phyloP scores from a whole-genome alignment of 2,113 vertebrate species.

The Eulacestoma nigropectus region DNA sequence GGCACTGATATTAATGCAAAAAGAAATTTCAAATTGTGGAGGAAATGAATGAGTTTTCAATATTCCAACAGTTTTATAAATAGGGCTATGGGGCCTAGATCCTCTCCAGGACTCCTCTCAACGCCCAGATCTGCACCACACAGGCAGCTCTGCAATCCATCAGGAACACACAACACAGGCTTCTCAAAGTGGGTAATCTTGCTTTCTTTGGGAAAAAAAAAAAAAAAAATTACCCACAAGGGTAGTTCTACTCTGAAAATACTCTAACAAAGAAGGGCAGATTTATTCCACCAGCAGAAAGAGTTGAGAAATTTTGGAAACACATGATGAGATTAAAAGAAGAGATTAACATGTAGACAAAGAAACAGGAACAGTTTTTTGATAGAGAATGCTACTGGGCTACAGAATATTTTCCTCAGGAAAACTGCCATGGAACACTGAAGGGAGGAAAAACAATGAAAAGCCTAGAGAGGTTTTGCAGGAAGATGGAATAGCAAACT shows the following conservation, averaged over 20 bases:
- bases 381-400: background rate
- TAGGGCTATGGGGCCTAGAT: background rate
- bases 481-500: background rate
- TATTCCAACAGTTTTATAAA: background rate
- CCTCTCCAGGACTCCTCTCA: background rate
- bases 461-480: background rate
- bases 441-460: background rate
- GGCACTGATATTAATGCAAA: background rate
- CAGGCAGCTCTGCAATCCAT: background rate
- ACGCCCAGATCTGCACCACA: background rate
- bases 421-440: background rate
- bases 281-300: background rate
- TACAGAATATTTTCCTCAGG: background rate
- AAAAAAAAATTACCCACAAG: background rate
- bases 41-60: background rate
- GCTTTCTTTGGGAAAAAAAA: background rate
- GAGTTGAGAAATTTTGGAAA: background rate
- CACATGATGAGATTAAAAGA: background rate
- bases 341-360: background rate
- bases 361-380: background rate
- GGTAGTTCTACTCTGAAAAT: background rate
- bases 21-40: background rate
- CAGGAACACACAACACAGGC: background rate
- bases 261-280: background rate
- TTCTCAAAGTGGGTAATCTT: background rate